Evolutionary conservation across 1,140 invertebrate species (phyloP).

Genomic region (Drosophila ficusphila): DNA sequence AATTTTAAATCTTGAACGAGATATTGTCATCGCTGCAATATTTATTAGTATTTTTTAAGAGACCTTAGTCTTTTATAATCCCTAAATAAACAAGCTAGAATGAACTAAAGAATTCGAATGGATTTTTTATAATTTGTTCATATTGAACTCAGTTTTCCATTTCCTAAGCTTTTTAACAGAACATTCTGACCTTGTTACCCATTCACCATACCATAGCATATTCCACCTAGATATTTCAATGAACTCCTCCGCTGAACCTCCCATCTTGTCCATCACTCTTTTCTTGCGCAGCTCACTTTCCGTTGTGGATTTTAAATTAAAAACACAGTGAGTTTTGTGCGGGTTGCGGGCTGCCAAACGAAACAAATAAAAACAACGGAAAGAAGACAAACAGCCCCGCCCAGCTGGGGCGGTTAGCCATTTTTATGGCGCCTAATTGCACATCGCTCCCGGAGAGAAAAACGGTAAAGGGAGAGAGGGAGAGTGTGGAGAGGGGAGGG

Average conservation of each 20-base stretch:
- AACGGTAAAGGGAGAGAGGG: too few relatives aligned
- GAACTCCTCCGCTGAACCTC: background rate
- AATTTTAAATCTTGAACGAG: too few relatives aligned
- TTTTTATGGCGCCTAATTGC: constrained; percentile 83
- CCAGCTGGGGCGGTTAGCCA: constrained; percentile 69
- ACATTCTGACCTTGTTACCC: background rate
- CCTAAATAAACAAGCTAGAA: too few relatives aligned
- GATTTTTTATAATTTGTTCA: background rate
- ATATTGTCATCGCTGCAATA: too few relatives aligned
- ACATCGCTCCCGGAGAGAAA: constrained; percentile 41
- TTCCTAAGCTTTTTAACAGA: too few relatives aligned
- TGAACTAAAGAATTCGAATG: too few relatives aligned
- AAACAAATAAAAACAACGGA: constrained; percentile 46
- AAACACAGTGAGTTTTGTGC: constrained; percentile 62
- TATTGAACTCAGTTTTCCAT: too few relatives aligned
- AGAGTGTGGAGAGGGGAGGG: background rate
- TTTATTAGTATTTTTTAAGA: too few relatives aligned
- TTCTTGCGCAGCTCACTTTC: constrained; percentile 45
- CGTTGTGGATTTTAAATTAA: constrained; percentile 78
- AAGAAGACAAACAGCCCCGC: constrained; percentile 75
- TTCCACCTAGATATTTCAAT: constrained; percentile 3
- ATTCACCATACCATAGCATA: background rate
- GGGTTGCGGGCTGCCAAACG: constrained; percentile 44
- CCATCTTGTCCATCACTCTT: constrained; percentile 15
- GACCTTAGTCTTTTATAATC: too few relatives aligned